phyloP scores from a whole-genome alignment of 2,113 vertebrate species.

The Hoplias malabaricus region DNA sequence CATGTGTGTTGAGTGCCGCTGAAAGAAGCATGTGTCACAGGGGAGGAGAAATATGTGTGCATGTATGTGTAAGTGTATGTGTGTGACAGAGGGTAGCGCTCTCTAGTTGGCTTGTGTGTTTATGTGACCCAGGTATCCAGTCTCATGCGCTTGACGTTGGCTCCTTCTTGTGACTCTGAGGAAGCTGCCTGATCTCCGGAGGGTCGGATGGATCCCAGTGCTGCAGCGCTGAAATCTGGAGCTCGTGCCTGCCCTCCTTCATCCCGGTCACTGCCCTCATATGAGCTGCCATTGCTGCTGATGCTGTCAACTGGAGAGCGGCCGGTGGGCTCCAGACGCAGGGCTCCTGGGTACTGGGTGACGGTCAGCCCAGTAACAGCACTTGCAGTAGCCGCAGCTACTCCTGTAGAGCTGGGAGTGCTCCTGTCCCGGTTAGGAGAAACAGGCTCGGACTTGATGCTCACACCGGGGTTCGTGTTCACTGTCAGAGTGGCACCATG shows the following conservation, averaged over 20 bases:
- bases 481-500: constrained; percentile 89
- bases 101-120: constrained; percentile 47
- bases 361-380: constrained; percentile 59
- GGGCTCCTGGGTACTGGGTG: constrained; percentile 71
- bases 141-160: constrained; percentile 88
- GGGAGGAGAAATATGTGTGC: constrained; percentile 36
- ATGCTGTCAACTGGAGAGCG: constrained; percentile 89
- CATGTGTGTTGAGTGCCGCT: constrained; percentile 47
- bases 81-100: constrained; percentile 31
- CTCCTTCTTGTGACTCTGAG: constrained; percentile 79
- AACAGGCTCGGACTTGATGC: constrained; percentile 95
- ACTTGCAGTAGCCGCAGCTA: constrained; percentile 57
- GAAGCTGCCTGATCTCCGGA: constrained; percentile 68
- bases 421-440: constrained; percentile 89
- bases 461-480: constrained; percentile 88
- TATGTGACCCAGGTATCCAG: constrained; percentile 94
- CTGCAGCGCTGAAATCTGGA: constrained; percentile 77
- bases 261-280: constrained; percentile 90
- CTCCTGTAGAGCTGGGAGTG: constrained; percentile 79
- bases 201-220: constrained; percentile 83
- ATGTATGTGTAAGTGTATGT: constrained; percentile 50
- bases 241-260: constrained; percentile 71
- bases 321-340: constrained; percentile 81
- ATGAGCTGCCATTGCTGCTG: constrained; percentile 91
- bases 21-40: constrained; percentile 30